Evolutionary conservation across 2,888 invertebrate genomes (phyloP), one percentile per base, ranked within the genome.

Genomic region (Seira musarum): DNA sequence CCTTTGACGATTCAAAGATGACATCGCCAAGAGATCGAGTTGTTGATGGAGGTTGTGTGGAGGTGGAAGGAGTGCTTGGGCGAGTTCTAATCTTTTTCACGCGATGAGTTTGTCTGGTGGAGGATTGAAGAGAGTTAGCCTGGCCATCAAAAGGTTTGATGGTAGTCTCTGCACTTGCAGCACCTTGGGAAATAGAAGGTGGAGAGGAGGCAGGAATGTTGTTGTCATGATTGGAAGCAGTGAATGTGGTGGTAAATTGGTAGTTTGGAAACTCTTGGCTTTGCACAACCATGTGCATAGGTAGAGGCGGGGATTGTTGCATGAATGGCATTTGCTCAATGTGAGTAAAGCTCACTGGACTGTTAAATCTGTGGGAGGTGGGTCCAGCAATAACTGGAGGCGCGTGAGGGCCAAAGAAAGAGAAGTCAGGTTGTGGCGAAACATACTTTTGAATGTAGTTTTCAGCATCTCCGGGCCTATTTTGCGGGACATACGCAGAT

Each of bases 301-400:
- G 81, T 5, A 77, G 49, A 46, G 67, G 69, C 46, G 64, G 77
- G 5, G 76, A 49, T 10, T 77, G 71, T 13, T 65, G 65, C 2
- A 73, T n/a, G 67, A 68, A 81, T 22, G 72, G 73, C 76, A 81
- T 76, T 77, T 81, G 81, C 65, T 81, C 81, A 65, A 81, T 81
- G 35, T 81, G 68, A 19, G 30, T 40, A 35, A 81, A 81, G 30
- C 81, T 81, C 30, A 81, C 69, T 2, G 81, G 81, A 19, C 65
- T 71, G n/a, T 61, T 60, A 60, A 73, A 73, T 63, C 68, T 64
- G 65, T 60, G 65, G 2, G 68, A 61, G 0, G 71, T 73, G 6
- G 81, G 77, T n/a, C 81, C 81, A 46, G 77, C 68, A 64, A 77
- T 64, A n/a, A 77, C 77, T 72, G 77, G 73, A 19, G 81, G 76